Evolutionary conservation across 2,888 invertebrate genomes (phyloP).

Genomic region (Luffia ferchaultella): DNA sequence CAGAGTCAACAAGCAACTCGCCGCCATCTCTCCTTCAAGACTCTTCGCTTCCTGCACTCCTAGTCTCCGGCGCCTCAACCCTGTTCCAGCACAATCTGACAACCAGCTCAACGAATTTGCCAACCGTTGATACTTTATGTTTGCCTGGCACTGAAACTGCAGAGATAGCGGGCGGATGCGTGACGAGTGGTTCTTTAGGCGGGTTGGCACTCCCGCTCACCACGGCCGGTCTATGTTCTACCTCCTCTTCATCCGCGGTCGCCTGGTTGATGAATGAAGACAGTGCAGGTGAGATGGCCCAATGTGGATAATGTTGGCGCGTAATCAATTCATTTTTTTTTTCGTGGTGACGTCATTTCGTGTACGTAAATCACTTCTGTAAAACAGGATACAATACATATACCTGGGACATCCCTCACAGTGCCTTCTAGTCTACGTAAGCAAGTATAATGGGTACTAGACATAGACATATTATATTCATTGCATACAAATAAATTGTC

Average conservation of each 20-base stretch:
- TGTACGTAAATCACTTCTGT: no score
- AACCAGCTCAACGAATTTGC: slow-evolving; percentile 32
- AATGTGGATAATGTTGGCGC: no score
- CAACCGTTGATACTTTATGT: slow-evolving; percentile 37
- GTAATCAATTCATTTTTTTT: no score
- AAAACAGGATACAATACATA: no score
- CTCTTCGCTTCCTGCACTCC: slow-evolving; percentile 45
- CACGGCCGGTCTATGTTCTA: slow-evolving; percentile 42
- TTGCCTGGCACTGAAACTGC: slow-evolving; percentile 32
- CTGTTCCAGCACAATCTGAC: slow-evolving; percentile 40
- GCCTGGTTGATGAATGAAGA: slow-evolving; percentile 67
- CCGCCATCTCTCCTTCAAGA: slow-evolving; percentile 58
- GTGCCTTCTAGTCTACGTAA: no score
- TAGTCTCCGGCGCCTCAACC: slow-evolving; percentile 50
- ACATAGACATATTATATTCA: no score
- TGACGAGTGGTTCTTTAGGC: slow-evolving; percentile 32
- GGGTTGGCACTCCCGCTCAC: slow-evolving; percentile 49
- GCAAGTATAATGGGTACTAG: no score
- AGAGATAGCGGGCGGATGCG: slow-evolving; percentile 50
- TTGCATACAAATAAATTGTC: no score
- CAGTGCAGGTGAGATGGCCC: slow-evolving; percentile 56
- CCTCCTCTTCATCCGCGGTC: slow-evolving; percentile 52
- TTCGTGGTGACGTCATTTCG: no score
- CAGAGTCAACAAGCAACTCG: slow-evolving; percentile 69
- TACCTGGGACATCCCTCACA: no score